Evolutionary conservation across 2,888 invertebrate genomes (phyloP), one percentile per base, ranked within the genome.

Genomic region (Baronia brevicornis): DNA sequence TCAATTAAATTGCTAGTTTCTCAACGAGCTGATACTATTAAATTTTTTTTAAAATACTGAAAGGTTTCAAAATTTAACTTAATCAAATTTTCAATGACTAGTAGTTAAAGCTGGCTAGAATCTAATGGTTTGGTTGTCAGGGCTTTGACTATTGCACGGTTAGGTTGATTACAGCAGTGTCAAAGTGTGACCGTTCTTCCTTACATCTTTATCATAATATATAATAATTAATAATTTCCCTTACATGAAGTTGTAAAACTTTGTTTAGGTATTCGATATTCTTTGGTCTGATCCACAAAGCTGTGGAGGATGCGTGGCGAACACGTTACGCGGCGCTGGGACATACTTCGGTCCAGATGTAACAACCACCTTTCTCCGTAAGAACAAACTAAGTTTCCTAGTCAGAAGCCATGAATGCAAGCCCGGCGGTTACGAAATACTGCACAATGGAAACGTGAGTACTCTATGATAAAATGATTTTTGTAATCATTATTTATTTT

Each of bases 371-470:
- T 93, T 97, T 59, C 85, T 97, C 7, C 87, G 90, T 51, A 90
- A 89, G 57, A 90, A 95, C 71, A 90, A 91, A 49, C 80, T 96
- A 8, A 87, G 89, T 42, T 89, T 93, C 54, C 78, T 97, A 4
- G 90, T 97, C 23, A 87, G 96, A 30, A 96, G 96, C 4, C 97
- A 97, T 65, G 96, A 97, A 68, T 97, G 97, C 73, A 97, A 96
- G 75, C 90, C 91, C 2, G 95, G 95, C 28, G 97, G 97, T 6
- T 96, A 94, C 64, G 96, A 97, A 75, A 88, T 93, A 48, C 86
- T 90, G 30, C 97, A 97, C 56, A 89, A 91, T 62, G 90, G 91
- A 54, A 91, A 91, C 78, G 95, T 93, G 67, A 77, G 84, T 70
- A 22, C 11, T 14, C 14, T 8, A 14, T 14, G 5, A 8, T 7